Base-by-base conservation (phyloP, 1,140 invertebrate species). In the Ganaspis sp. region DNA sequence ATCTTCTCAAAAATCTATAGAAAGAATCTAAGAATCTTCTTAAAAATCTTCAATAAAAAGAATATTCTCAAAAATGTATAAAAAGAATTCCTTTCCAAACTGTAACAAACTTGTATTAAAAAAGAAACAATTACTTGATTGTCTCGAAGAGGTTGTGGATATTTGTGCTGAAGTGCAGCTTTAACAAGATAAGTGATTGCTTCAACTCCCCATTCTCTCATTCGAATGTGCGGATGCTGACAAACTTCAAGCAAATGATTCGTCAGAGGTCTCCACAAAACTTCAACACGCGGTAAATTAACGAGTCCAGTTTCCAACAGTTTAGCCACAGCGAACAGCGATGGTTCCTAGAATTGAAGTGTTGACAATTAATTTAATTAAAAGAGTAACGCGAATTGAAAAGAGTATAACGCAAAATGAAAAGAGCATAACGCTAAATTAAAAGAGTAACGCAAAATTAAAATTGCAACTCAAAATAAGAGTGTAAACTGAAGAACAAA, bases 151-250 rank as follows among this genome's bases (percentile, higher is more conserved):
- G 97, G 96, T 77, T 96, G 93, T 37, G 95, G 94, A 89, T 97
- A 96, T 91, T 97, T 96, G 83, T 96, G 95, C 78, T 96, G 95
- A 54, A 99, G 92, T n/a, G 97, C 97, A 0, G 96, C 95, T 91
- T 97, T 97, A 0, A 99, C 97, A 19, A 99, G 91, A 86, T 97
- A 97, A 0, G 98, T 99, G 17, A 99, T 95, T 1, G 98, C 98
- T 91, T 99, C 97, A 0, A 98, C 97, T 6, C 98, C 98, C 98
- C 98, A 99, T 90, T 98, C 97, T 38, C 98, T 92, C 96, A 99
- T 98, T 75, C 96, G 93, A 73, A 97, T 96, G 84, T 99, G 97
- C 0, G 98, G 96, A 92, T 99, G 98, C 86, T 97, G 96, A 87
- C 98, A 99, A 34, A 99, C 97, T 92, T 99, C 97, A 17, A 99